phyloP scores from a whole-genome alignment of 2,113 vertebrate species.

The Caracal caracal region DNA sequence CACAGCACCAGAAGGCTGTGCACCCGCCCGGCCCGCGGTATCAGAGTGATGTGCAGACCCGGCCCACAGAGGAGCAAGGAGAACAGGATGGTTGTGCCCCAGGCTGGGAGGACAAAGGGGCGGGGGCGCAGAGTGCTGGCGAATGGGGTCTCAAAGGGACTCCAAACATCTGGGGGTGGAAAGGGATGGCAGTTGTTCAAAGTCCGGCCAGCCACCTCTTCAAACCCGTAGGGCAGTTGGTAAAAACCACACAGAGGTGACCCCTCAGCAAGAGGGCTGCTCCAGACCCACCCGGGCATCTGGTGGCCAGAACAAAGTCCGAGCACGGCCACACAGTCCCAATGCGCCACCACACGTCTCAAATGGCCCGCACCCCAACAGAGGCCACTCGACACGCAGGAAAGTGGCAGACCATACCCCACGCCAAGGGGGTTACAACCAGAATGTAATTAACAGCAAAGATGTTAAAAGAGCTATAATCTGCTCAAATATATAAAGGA shows the following conservation, averaged over 20 bases:
- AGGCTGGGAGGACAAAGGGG: background rate
- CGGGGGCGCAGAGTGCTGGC: background rate
- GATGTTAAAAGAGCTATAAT: background rate
- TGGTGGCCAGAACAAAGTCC: background rate
- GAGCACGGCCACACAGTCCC: background rate
- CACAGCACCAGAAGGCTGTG: background rate
- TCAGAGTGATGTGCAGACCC: fast-evolving
- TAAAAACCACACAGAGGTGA: background rate
- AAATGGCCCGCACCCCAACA: background rate
- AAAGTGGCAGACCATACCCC: background rate
- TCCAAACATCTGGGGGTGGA: background rate
- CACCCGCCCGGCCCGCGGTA: background rate
- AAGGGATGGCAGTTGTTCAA: background rate
- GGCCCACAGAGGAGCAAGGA: background rate
- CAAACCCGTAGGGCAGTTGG: background rate
- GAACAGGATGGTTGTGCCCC: background rate
- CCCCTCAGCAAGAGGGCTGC: background rate
- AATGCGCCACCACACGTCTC: background rate
- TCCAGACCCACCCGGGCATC: background rate
- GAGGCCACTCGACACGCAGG: background rate
- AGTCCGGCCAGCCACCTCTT: background rate
- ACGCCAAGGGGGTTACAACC: background rate
- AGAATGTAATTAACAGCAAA: background rate
- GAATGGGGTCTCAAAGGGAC: background rate
- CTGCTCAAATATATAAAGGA: background rate